Percentiles rank a stretch among this genome's conserved stretches.
Evolutionary conservation across 1,140 invertebrate species (phyloP).

Genomic region (Berghia stephanieae): DNA sequence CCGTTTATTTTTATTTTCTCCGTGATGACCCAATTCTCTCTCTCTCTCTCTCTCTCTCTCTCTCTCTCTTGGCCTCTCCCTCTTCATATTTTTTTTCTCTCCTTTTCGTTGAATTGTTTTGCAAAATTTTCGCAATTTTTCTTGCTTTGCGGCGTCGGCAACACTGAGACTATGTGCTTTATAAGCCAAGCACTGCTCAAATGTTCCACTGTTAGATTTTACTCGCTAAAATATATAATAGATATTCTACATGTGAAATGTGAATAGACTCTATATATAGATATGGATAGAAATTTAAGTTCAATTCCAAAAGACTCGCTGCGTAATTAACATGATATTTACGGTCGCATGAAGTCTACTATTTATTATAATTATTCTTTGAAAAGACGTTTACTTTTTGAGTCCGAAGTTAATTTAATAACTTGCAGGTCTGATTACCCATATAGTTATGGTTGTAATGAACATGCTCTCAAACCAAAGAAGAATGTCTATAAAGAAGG

Average conservation of each 20-base stretch:
- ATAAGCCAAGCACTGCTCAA: background rate
- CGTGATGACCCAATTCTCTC: no score
- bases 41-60: slow-evolving; percentile 13
- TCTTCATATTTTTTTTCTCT: background rate
- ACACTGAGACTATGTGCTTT: slow-evolving; percentile 13
- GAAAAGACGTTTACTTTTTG: no score
- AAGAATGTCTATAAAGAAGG: no score
- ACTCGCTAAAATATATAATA: background rate
- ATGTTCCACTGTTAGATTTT: background rate
- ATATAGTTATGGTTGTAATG: background rate
- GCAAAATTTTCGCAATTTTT: background rate
- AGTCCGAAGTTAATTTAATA: no score
- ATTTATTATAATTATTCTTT: no score
- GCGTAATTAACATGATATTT: no score
- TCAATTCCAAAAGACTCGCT: no score
- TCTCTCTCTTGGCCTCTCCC: slow-evolving; percentile 2
- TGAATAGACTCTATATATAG: background rate
- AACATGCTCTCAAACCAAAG: background rate
- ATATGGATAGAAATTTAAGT: background rate
- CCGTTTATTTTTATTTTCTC: no score
- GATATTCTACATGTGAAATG: background rate
- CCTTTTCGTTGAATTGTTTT: background rate
- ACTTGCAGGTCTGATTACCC: background rate
- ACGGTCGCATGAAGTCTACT: no score
- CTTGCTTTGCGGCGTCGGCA: slow-evolving; percentile 2